Evolutionary conservation across 2,888 invertebrate genomes (phyloP).

Genomic region (Drosophila longiperda): DNA sequence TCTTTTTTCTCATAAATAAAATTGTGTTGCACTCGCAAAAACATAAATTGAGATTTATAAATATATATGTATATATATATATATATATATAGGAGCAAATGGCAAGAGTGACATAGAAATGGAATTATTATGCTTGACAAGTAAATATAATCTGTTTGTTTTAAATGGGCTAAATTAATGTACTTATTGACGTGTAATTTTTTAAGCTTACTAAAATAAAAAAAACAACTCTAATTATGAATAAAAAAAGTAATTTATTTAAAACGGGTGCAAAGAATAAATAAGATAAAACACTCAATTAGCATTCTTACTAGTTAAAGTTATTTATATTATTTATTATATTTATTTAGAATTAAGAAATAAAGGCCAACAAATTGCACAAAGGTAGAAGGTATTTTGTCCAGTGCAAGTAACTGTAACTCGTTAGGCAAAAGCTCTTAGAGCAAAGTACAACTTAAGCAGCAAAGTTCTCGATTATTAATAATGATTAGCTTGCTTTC

Average conservation of each 20-base stretch:
- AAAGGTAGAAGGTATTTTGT: neutral
- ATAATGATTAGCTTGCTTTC: neutral
- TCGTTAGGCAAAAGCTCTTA: neutral
- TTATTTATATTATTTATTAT: neutral
- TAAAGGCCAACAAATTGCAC: neutral
- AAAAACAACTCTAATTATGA: neutral
- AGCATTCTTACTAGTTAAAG: neutral
- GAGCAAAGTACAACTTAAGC: neutral
- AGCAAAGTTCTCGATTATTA: neutral
- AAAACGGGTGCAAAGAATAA: neutral
- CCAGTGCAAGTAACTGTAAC: neutral
- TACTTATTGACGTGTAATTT: neutral
- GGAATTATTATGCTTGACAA: conserved; percentile 10
- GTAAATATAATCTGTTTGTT: neutral
- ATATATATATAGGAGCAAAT: neutral
- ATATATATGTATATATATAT: neutral
- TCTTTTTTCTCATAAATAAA: conserved; percentile 45
- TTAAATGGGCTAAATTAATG: neutral
- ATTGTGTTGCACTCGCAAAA: conserved; percentile 44
- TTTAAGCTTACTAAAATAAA: neutral
- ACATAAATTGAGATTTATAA: neutral
- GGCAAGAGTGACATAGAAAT: neutral
- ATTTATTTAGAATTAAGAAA: neutral
- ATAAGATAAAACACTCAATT: neutral
- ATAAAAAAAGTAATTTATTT: neutral